These are phyloP conservation scores for Sarcoramphus papa DNA, from an alignment of 2,797 vertebrate species.

Conservation along the genomic window DNA sequence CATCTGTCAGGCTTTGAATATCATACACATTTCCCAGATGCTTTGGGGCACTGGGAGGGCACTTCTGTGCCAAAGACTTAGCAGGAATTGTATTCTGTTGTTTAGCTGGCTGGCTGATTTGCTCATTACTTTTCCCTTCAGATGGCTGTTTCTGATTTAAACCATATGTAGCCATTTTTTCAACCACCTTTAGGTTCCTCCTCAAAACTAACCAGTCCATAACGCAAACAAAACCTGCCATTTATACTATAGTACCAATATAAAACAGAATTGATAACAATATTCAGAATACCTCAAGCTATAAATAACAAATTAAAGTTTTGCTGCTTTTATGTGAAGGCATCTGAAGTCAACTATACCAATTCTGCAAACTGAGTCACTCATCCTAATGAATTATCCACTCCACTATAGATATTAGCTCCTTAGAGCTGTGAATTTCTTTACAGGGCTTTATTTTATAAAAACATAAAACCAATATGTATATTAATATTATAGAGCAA, in stretches of 20 bases:
- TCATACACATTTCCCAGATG: constrained; percentile 17
- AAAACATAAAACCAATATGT: neutral
- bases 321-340: neutral
- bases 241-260: neutral
- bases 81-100: constrained; percentile 18
- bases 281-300: neutral
- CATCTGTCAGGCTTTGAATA: constrained; percentile 29
- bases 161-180: neutral
- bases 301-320: neutral
- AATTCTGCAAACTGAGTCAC: neutral
- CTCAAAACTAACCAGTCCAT: neutral
- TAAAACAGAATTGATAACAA: neutral
- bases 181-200: neutral
- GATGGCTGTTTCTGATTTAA: constrained; percentile 30
- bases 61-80: constrained; percentile 31
- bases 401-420: neutral
- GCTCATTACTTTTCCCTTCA: constrained; percentile 12
- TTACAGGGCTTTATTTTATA: neutral
- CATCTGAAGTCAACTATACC: neutral
- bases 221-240: neutral
- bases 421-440: neutral
- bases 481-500: neutral
- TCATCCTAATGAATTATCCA: neutral
- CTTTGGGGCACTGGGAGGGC: constrained; percentile 1
- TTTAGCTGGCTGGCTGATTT: constrained; percentile 11